These are phyloP conservation scores for Gymnopithys bicolor DNA, from an alignment of 2,797 vertebrate species.

Conservation along the genomic window DNA sequence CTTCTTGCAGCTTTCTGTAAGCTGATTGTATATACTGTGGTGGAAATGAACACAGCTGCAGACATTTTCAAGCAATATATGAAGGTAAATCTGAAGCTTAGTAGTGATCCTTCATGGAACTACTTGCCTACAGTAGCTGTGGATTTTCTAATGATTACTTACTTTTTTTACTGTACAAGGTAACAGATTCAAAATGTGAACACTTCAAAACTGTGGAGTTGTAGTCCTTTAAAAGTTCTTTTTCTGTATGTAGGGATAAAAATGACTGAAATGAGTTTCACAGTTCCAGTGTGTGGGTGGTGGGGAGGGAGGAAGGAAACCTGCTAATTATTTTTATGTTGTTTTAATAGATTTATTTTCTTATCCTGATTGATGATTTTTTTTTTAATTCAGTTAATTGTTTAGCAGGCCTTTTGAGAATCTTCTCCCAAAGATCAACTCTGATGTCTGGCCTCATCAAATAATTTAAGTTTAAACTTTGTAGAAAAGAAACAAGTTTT, in stretches of 20 bases:
- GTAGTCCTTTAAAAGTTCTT: neutral
- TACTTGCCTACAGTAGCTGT: neutral
- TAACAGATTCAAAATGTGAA: neutral
- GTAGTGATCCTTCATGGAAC: neutral
- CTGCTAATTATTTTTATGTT: neutral
- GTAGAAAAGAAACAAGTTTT: neutral
- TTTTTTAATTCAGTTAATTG: neutral
- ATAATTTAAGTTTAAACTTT: neutral
- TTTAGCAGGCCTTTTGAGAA: neutral
- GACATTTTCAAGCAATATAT: conserved; percentile 99
- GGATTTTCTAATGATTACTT: neutral
- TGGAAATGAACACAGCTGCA: conserved; percentile 98
- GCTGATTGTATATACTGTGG: conserved; percentile 98
- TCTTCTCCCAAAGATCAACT: neutral
- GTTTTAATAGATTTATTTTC: neutral
- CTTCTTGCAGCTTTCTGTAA: conserved; percentile 98
- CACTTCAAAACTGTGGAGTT: neutral
- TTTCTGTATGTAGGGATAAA: neutral
- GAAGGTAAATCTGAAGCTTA: conserved; percentile 83
- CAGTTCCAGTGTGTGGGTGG: neutral
- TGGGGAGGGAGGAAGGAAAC: neutral
- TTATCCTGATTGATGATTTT: neutral
- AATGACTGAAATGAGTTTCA: neutral
- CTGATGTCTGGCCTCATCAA: neutral
- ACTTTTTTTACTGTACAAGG: neutral